Conservation (phyloP, 2,888 invertebrate genomes). For the Metalampra italica region DNA sequence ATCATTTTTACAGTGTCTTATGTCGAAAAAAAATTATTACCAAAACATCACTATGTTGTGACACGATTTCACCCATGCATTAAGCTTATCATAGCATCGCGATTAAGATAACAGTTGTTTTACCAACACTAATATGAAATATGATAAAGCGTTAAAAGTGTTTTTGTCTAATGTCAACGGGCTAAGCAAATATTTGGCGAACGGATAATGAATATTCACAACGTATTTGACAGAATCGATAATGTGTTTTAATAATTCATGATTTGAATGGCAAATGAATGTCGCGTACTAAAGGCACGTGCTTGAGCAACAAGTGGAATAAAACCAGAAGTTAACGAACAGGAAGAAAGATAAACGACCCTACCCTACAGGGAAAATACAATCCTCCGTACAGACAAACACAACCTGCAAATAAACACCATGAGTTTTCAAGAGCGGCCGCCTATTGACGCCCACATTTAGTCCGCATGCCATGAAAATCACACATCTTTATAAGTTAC, state of each 20-base stretch:
- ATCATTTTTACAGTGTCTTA: too few relatives aligned
- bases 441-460: neutral
- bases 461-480: neutral
- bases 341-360: neutral
- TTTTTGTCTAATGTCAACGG: neutral
- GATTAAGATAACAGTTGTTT: constrained; percentile 17
- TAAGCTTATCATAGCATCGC: constrained; percentile 15
- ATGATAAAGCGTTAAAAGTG: neutral
- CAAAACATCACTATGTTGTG: constrained; percentile 2
- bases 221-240: constrained; percentile 4
- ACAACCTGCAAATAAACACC: neutral
- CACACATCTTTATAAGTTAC: neutral
- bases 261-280: neutral
- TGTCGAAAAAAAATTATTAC: too few relatives aligned
- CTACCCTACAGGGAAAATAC: neutral
- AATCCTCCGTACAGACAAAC: neutral
- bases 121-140: neutral
- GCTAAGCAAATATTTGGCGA: neutral
- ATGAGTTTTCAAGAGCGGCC: neutral
- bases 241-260: constrained; percentile 6
- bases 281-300: neutral
- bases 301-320: neutral
- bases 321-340: neutral
- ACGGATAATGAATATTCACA: neutral
- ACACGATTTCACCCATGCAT: constrained; percentile 20